Evolutionary conservation across 2,113 vertebrate genomes (phyloP).

Genomic region (Cinclus cinclus): DNA sequence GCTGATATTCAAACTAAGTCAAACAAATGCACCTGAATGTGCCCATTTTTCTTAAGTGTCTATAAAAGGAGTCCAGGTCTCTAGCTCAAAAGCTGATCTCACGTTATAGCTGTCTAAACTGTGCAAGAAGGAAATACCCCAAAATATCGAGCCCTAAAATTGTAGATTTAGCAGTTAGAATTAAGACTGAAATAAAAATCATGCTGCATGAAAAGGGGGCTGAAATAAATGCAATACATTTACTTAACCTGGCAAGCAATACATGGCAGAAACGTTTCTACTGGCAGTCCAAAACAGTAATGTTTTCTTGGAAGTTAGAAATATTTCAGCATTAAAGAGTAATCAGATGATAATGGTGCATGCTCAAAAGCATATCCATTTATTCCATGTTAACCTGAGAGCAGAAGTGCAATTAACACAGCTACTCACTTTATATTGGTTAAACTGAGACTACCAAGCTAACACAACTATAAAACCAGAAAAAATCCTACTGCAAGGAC

Average conservation of each 20-base stretch:
- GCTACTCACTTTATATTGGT: not conserved
- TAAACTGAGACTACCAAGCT: not conserved
- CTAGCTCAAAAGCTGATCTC: not conserved
- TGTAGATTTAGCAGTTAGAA: not conserved
- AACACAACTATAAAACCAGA: not conserved
- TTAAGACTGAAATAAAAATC: not conserved
- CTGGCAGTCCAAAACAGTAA: not conserved
- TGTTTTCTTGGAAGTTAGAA: not conserved
- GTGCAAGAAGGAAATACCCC: not conserved
- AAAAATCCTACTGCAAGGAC: not conserved
- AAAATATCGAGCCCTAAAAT: not conserved
- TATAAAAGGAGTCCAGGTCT: not conserved
- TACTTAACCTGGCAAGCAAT: not conserved
- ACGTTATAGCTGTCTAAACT: not conserved
- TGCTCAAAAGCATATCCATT: not conserved
- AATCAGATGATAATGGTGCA: not conserved
- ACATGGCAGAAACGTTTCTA: not conserved
- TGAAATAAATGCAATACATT: not conserved
- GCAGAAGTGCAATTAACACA: not conserved
- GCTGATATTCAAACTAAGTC: not conserved
- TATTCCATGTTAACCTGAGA: not conserved
- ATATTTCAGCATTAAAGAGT: not conserved
- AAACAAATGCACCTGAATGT: not conserved
- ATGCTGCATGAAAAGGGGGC: not conserved
- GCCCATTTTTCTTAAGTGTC: not conserved